Base-by-base conservation (phyloP, 2,888 invertebrate species). In the Acleris sparsana region DNA sequence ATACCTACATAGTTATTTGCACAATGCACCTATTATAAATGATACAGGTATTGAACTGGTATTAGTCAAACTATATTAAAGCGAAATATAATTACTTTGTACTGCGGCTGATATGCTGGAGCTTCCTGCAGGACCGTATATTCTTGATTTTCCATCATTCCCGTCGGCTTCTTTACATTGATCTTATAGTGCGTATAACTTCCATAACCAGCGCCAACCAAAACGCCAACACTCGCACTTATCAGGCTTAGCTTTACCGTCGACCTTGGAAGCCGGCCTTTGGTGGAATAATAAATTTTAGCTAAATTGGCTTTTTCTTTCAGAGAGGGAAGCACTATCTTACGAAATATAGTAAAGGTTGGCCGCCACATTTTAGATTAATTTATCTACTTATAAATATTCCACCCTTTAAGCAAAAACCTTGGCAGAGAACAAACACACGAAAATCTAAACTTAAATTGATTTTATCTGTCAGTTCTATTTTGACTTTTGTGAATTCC, bases 211-310 rank as follows among this genome's bases (percentile, higher is more conserved):
- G 93, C 93, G 2, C 94, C 94, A 4, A 93, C 77, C 2, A 93
- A 82, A 5, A 93, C 89, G 53, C 95, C 95, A 60, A 95, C 85
- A 75, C 92, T 91, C 1, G 94, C 93, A 69, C 95, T 94, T 2
- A 94, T 83, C 39, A 95, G 70, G 25, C 94, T 93, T 70, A 94
- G 75, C 75, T 93, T 94, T 0, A 84, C 79, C 11, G 88, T 85
- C 5, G 91, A 91, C 70, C 78, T 85, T 60, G 89, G 84, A 16
- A 82, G 69, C 74, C 86, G 87, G 79, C 81, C 83, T 76, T 83
- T 88, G 1, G 86, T 85, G 3, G 90, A 86, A 73, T 89, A 88
- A 53, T 80, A 77, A 64, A 83, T 63, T 75, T 82, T 87, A 4
- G 83, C 73, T 44, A 85, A 62, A 62, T 75, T 75, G 25, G 77